Evolutionary conservation across 2,888 invertebrate species (phyloP).

Genomic region (Hypselothyrea guttata): DNA sequence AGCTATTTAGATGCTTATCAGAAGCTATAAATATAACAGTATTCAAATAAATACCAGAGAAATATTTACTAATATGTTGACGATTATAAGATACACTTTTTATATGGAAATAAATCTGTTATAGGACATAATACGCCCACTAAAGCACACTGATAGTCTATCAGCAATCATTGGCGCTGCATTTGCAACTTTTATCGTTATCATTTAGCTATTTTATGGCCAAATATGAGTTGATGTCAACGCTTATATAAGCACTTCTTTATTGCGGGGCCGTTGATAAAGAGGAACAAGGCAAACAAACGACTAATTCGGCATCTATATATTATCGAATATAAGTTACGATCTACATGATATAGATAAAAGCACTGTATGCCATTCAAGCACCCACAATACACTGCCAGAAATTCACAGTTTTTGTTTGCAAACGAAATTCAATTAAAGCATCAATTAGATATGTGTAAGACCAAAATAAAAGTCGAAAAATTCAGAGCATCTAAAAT

Average conservation of each 20-base stretch:
- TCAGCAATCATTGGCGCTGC: constrained; percentile 21
- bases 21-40: constrained; percentile 19
- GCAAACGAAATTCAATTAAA: constrained; percentile 21
- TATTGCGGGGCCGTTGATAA: constrained; percentile 22
- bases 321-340: constrained; percentile 23
- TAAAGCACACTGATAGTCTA: not conserved
- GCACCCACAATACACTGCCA: constrained; percentile 49
- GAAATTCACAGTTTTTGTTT: constrained; percentile 21
- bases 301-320: constrained; percentile 12
- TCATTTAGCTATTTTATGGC: constrained; percentile 24
- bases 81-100: constrained; percentile 4
- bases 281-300: not conserved
- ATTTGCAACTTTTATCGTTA: constrained; percentile 19
- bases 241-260: constrained; percentile 14
- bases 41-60: not conserved
- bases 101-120: too few relatives aligned
- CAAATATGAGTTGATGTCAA: constrained; percentile 5
- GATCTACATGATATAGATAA: constrained; percentile 27
- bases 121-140: too few relatives aligned
- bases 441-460: constrained; percentile 23
- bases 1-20: constrained; percentile 29
- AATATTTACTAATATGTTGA: not conserved
- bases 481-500: constrained; percentile 13
- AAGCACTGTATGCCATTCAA: too few relatives aligned
- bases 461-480: constrained; percentile 2